Evolutionary conservation across 2,888 invertebrate species (phyloP).

Genomic region (Catonia carolina): DNA sequence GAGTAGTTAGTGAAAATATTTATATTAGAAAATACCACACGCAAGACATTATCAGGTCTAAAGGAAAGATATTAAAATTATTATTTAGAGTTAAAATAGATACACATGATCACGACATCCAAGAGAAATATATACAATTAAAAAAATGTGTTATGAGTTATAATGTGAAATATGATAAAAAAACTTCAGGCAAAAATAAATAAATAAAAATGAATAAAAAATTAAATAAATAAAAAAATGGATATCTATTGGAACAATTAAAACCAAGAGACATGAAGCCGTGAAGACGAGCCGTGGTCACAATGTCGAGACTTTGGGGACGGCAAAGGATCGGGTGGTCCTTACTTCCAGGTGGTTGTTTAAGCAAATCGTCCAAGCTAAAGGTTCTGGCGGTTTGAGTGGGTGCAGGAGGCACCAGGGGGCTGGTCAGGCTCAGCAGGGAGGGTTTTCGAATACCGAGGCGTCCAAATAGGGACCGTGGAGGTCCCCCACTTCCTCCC

Average conservation of each 20-base stretch:
- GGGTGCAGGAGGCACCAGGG: slow-evolving; percentile 40
- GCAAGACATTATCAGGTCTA: too few species aligned
- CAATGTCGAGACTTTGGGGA: slow-evolving; percentile 17
- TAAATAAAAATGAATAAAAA: too few species aligned
- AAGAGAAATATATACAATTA: too few species aligned
- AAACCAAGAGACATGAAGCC: slow-evolving; percentile 15
- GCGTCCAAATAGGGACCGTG: slow-evolving; percentile 69
- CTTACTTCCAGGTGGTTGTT: slow-evolving; percentile 77
- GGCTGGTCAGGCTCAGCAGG: slow-evolving; percentile 71
- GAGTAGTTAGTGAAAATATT: too few species aligned
- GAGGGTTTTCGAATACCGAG: slow-evolving; percentile 84
- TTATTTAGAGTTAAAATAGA: too few species aligned
- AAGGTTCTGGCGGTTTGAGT: slow-evolving; percentile 56
- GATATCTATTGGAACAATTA: slow-evolving; percentile 9
- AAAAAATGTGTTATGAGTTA: too few species aligned
- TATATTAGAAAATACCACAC: too few species aligned
- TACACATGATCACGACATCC: too few species aligned
- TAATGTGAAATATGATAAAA: too few species aligned
- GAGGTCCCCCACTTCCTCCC: slow-evolving; percentile 33
- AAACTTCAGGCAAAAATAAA: too few species aligned
- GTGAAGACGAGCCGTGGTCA: slow-evolving; percentile 15
- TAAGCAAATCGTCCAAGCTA: slow-evolving; percentile 83
- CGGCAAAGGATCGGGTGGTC: slow-evolving; percentile 39
- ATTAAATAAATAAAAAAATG: not conserved
- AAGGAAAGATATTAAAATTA: too few species aligned